These are phyloP conservation scores for Hexactinellida sp. DNA, from an alignment of 37 sponge, comb jelly and placozoan genomes.

Conservation along the genomic window DNA sequence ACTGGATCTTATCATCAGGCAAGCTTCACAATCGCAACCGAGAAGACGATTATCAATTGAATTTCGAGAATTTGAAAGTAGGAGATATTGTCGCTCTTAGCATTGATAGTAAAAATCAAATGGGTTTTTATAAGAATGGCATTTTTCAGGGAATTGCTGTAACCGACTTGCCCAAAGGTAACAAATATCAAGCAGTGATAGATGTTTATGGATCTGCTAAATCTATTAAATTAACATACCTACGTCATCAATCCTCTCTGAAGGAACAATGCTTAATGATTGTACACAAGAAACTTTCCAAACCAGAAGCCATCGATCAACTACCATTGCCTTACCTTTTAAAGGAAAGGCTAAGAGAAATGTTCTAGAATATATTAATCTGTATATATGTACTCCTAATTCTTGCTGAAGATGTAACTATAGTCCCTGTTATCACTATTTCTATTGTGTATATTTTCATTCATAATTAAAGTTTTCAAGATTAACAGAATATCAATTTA, in stretches of 20 bases:
- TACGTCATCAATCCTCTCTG: not conserved
- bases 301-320: not conserved
- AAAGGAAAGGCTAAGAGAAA: conserved; percentile 13
- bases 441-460: not conserved
- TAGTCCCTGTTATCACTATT: not conserved
- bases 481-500: too few species aligned
- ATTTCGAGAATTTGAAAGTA: not conserved
- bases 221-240: not conserved
- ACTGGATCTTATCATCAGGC: not conserved
- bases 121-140: not conserved
- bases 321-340: conserved; percentile 11
- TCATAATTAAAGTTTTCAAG: too few species aligned
- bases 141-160: not conserved
- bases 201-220: conserved; percentile 11
- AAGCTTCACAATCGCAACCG: conserved; percentile 1
- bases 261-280: not conserved
- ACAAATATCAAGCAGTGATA: not conserved
- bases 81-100: conserved; percentile 3
- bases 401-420: not conserved
- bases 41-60: not conserved
- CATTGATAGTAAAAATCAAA: not conserved
- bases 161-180: not conserved
- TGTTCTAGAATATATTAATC: conserved; percentile 12
- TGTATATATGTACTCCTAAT: not conserved
- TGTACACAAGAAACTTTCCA: not conserved